These are phyloP conservation scores for Coreius guichenoti DNA, from an alignment of 2,797 vertebrate genomes.

Conservation along the genomic window DNA sequence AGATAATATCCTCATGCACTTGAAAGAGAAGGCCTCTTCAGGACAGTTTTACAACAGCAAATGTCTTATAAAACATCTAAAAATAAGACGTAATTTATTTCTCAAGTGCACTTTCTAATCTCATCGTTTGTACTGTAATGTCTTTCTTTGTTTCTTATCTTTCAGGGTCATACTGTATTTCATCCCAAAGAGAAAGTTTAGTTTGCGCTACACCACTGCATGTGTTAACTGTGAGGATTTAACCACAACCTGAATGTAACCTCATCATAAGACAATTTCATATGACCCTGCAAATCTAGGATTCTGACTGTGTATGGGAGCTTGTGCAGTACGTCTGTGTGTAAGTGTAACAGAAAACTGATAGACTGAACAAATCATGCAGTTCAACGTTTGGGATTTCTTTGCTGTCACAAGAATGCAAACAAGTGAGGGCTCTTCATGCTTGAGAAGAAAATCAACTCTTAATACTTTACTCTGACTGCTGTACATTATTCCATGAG, in stretches of 20 bases:
- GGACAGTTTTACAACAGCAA: slow-evolving; percentile 3
- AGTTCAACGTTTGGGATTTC: not conserved
- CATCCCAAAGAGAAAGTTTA: not conserved
- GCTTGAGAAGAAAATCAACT: slow-evolving; percentile 1
- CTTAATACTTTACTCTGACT: not conserved
- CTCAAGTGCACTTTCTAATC: not conserved
- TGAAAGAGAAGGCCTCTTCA: slow-evolving; percentile 13
- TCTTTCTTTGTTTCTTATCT: not conserved
- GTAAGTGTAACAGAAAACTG: not conserved
- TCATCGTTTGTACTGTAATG: not conserved
- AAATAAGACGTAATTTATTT: not conserved
- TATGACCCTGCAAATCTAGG: not conserved
- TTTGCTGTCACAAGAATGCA: not conserved
- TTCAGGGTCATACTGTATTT: not conserved
- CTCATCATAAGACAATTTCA: not conserved
- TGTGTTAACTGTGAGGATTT: not conserved
- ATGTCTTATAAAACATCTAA: slow-evolving; percentile 23
- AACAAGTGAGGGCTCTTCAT: not conserved
- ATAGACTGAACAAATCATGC: not conserved
- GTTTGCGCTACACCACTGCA: not conserved
- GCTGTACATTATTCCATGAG: slow-evolving; percentile 28
- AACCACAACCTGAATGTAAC: not conserved
- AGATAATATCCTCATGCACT: slow-evolving; percentile 14
- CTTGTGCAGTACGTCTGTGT: not conserved
- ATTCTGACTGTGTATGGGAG: not conserved